Conservation (phyloP, 2,888 invertebrate genomes). For the Psylliodes chrysocephalus region DNA sequence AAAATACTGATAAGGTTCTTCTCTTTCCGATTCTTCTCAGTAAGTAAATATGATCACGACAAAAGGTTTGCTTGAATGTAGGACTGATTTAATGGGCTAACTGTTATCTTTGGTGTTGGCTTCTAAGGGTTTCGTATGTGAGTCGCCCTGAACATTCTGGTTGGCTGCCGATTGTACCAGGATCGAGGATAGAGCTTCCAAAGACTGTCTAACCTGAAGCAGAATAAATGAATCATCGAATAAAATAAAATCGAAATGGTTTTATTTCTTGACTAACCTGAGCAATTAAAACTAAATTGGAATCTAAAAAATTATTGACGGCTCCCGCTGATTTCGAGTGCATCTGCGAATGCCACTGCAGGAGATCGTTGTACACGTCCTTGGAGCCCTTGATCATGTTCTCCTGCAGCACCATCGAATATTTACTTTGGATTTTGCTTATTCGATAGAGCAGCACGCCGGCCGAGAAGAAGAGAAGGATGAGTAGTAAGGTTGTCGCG, state of each 20-base stretch:
- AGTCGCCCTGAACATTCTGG: constrained; percentile 14
- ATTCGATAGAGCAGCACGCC: constrained; percentile 70
- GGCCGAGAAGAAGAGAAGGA: constrained; percentile 70
- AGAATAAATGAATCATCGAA: not conserved
- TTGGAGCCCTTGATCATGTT: constrained; percentile 57
- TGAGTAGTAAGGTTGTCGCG: constrained; percentile 67
- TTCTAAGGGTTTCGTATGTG: constrained; percentile 36
- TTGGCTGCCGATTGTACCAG: constrained; percentile 54
- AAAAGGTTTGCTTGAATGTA: constrained; percentile 4
- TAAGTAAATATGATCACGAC: constrained; percentile 5
- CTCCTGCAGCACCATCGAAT: constrained; percentile 45
- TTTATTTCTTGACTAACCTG: too few species aligned
- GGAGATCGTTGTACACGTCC: constrained; percentile 73
- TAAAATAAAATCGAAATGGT: too few species aligned
- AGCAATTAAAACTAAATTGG: constrained; percentile 82
- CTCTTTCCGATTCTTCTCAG: constrained; percentile 9
- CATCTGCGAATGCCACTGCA: constrained; percentile 76
- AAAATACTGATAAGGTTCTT: constrained; percentile 43
- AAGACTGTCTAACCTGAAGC: constrained; percentile 78
- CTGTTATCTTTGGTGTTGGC: constrained; percentile 37
- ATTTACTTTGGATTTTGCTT: constrained; percentile 63
- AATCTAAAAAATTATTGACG: constrained; percentile 78
- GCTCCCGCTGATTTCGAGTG: constrained; percentile 79
- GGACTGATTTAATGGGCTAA: constrained; percentile 36
- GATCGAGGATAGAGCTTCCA: constrained; percentile 82